Base-by-base conservation (phyloP, 2,797 vertebrate genomes). In the Etheostoma perlongum region DNA sequence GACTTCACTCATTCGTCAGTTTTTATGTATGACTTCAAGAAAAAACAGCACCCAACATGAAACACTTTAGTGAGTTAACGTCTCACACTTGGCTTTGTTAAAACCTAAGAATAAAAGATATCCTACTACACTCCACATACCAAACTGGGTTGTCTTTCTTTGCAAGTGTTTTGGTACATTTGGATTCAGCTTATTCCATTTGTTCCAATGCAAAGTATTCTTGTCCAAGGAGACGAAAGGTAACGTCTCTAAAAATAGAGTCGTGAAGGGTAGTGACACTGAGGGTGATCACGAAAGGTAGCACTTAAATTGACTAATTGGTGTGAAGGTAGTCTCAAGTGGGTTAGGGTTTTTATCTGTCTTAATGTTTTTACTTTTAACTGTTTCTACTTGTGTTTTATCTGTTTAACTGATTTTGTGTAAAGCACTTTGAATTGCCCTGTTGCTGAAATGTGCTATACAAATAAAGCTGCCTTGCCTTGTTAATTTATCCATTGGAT, bases 81-180 rank as follows among this genome's bases (percentile, higher is more conserved):
- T 73, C 36, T 66, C 15, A 47, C 3, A 55, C 15, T 79, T 63
- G 21, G 13, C 30, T 60, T 61, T 44, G 30, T 46, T 44, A 36
- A 33, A 68, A 67, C 49, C 14, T 58, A 48, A 65, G 21, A 23
- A 23, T 23, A 23, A 16, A 58, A 55, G 2, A 60, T 18, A 63
- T 63, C 18, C 55, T 25, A 64, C 47, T 59, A 63, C 9, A 46
- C 2, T 40, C 9, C 19, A 73, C 9, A 1, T 70, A 6, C 23
- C 42, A 59, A 66, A 70, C 33, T 59, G 0, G 12, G 30, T 49
- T 57, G 0, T n/a, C 19, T 71, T 58, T 61, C 21, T 65, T 62
- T 65, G 23, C 19, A 49, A 15, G 9, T 66, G 63, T 66, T 49
- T 18, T n/a, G 4, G 67, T 73, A 40, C 10, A 30, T 40, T 40